Conservation (phyloP, 2,113 vertebrate species). For the Hypomesus transpacificus region DNA sequence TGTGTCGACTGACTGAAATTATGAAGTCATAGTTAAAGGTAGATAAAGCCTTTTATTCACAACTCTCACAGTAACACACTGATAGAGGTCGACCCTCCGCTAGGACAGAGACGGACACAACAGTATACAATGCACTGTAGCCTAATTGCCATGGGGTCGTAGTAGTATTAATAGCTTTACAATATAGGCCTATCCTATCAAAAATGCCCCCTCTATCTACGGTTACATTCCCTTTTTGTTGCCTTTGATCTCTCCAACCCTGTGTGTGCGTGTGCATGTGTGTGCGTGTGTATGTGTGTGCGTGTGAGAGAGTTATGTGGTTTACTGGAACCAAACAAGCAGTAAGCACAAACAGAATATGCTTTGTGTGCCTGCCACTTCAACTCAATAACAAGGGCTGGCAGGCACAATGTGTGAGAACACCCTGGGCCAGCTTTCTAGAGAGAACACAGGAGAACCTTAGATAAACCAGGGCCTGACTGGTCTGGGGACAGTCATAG, state of each 20-base stretch:
- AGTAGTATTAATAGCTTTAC: neutral
- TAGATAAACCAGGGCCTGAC: neutral
- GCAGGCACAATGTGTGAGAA: neutral
- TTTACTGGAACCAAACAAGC: constrained; percentile 39
- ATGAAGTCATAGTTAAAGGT: no score
- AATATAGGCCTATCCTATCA: neutral
- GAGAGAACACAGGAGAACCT: no score
- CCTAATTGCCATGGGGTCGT: no score
- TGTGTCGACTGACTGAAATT: no score
- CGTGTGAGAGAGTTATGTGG: constrained; percentile 20
- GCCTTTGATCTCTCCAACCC: neutral
- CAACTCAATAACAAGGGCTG: constrained; percentile 1
- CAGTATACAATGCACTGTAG: neutral
- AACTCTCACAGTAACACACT: no score
- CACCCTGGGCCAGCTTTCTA: neutral
- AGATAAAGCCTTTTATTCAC: no score
- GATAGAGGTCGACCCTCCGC: neutral
- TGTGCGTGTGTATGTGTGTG: constrained; percentile 10
- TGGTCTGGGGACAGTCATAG: neutral
- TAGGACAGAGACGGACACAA: neutral
- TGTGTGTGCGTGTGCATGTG: constrained; percentile 20
- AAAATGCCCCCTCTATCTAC: neutral
- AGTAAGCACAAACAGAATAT: constrained; percentile 40
- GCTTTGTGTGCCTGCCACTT: constrained; percentile 37
- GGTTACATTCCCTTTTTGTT: neutral